Evolutionary conservation across 2,888 invertebrate genomes (phyloP), one percentile per base, ranked within the genome.

Genomic region (Volucella bombylans): DNA sequence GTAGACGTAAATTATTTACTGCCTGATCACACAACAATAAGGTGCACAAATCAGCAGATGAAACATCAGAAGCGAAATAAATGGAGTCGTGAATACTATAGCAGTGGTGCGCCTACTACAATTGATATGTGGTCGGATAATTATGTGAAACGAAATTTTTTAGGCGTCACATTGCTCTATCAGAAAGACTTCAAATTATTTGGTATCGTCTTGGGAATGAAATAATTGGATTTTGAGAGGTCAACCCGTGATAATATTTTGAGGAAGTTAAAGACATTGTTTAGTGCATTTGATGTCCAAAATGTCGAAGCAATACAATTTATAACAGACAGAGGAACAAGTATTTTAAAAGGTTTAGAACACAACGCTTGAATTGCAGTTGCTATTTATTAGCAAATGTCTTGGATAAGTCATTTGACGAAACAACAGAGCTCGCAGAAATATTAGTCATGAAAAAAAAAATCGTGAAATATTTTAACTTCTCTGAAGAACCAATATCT

Each of bases 181-280:
- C 18, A 18, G 18, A 2, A 18, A 18, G 18, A 18, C 18, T 18
- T 18, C 18, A 2, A 18, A 18, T 18, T 18, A 18, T 18, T 18
- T 18, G 18, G 18, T 18, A 18, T 18, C n/a, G 14, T 14, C 11
- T 6, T 49, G 49, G 14, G 49, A n/a, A n/a, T 2, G 11, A 18
- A 18, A 2, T 18, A 1, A 18, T 1, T 18, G 1, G 18, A 18
- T 87, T 87, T 47, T 87, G 18, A 18, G 18, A 18, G 80, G 50
- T 50, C 72, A 50, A 87, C 82, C 76, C 45, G 86, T 41, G 78
- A 64, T 9, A 73, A 79, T 47, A 85, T 85, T 73, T 45, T 68
- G 18, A 15, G 14, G 9, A 86, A 86, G 45, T 23, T 79, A 6
- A 72, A 18, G 18, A 18, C 18, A 18, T 18, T 1, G 18, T 18